A percentile compares a stretch with the other conserved stretches of the same genome.
Conservation (phyloP, 2,113 vertebrate species). For the Sapajus apella region DNA sequence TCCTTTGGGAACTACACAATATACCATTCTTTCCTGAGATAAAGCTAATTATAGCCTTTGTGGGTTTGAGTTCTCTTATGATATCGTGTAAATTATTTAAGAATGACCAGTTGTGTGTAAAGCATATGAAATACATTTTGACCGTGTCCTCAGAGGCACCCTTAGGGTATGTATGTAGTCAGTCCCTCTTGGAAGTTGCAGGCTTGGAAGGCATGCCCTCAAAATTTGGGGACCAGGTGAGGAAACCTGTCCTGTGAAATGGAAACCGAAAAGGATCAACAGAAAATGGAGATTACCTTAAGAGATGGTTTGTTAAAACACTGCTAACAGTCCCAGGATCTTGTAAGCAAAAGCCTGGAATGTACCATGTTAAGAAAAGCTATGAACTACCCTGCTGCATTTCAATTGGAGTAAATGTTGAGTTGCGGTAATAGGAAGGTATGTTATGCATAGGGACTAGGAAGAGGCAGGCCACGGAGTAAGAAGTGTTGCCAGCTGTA, state of each 20-base stretch:
- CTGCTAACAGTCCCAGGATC: neutral
- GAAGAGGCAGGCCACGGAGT: constrained; percentile 5
- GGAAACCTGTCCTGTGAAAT: neutral
- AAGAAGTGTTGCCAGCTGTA: neutral
- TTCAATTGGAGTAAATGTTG: constrained; percentile 48
- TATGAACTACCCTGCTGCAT: neutral
- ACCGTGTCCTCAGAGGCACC: neutral
- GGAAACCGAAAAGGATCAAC: neutral
- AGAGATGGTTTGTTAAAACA: neutral
- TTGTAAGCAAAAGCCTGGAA: neutral
- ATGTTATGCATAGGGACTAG: neutral
- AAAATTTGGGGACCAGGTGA: neutral
- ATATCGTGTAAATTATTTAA: neutral
- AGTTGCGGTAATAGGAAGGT: neutral
- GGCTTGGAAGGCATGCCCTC: neutral
- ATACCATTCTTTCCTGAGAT: constrained; percentile 4
- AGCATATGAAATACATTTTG: neutral
- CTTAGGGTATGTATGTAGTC: neutral
- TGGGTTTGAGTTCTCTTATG: constrained; percentile 8
- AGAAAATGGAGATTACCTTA: neutral
- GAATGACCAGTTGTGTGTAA: neutral
- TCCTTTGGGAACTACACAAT: neutral
- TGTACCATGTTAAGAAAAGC: constrained; percentile 11
- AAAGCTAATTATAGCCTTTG: constrained; percentile 18
- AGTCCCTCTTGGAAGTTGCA: neutral